A percentile compares a stretch with the other conserved stretches of the same genome.
Conservation (phyloP, 2,888 invertebrate genomes). For the Julus scandinavius region DNA sequence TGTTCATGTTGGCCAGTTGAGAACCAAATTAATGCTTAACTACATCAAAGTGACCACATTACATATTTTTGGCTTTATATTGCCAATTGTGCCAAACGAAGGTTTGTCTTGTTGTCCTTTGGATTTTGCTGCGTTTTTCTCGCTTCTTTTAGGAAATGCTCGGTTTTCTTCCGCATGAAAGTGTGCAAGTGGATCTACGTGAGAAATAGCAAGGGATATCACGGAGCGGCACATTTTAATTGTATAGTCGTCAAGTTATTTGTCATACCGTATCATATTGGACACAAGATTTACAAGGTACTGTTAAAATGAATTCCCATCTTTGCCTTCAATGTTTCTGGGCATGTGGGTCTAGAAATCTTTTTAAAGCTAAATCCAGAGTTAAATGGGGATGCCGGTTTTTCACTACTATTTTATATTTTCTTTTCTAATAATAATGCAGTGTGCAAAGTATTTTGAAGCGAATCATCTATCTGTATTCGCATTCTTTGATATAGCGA, state of each 20-base stretch:
- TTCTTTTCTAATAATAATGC: too few species aligned
- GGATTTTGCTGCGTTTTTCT: constrained; percentile 20
- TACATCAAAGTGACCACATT: neutral
- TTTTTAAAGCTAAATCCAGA: too few species aligned
- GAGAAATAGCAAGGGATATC: neutral
- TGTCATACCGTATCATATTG: neutral
- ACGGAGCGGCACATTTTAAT: neutral
- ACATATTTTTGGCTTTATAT: neutral
- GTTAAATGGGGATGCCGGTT: too few species aligned
- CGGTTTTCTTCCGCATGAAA: constrained; percentile 46
- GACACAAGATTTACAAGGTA: neutral
- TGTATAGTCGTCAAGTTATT: too few species aligned
- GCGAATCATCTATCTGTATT: too few species aligned
- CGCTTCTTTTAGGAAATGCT: constrained; percentile 26
- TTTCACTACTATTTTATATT: too few species aligned
- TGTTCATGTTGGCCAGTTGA: neutral
- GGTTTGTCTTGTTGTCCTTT: neutral
- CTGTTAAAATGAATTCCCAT: neutral
- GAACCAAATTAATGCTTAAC: neutral
- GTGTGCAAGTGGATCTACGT: constrained; percentile 10
- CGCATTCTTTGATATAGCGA: too few species aligned
- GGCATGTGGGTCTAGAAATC: neutral
- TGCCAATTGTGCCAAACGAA: neutral
- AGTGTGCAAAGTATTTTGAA: too few species aligned
- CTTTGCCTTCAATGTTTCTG: neutral